These are phyloP conservation scores for Drosophila falleni DNA, from an alignment of 2,888 invertebrate species.

Conservation along the genomic window DNA sequence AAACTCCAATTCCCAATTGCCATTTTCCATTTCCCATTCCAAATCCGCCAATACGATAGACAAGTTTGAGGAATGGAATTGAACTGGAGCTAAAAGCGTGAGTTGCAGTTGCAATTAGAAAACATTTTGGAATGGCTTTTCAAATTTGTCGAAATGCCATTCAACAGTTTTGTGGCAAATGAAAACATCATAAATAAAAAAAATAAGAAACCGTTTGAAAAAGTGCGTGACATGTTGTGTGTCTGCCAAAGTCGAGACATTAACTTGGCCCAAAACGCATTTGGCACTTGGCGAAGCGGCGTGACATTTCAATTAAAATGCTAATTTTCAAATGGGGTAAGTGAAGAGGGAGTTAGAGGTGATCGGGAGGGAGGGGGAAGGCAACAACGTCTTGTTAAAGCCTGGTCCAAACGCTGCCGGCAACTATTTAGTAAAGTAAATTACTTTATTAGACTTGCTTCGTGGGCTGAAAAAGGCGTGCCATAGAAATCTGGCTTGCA, in stretches of 20 bases:
- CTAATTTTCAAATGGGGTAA: conserved; percentile 68
- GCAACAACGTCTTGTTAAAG: conserved; percentile 64
- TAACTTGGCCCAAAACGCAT: conserved; percentile 46
- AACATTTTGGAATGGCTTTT: conserved; percentile 32
- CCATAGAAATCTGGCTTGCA: conserved; percentile 51
- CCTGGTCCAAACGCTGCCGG: conserved; percentile 59
- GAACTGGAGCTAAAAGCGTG: conserved; percentile 31
- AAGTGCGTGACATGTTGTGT: conserved; percentile 69
- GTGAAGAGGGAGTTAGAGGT: conserved; percentile 14
- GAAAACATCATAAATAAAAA: conserved; percentile 59
- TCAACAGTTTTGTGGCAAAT: conserved; percentile 62
- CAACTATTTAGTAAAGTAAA: conserved; percentile 78
- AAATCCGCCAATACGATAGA: conserved; percentile 2
- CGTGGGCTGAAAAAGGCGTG: conserved; percentile 61
- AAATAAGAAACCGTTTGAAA: conserved; percentile 50
- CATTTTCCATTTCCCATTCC: conserved; percentile 25
- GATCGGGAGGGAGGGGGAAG: conserved; percentile 1
- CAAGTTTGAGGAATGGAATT: conserved; percentile 22
- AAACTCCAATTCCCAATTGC: conserved; percentile 17
- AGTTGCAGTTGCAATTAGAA: conserved; percentile 48
- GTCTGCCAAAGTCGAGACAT: conserved; percentile 24
- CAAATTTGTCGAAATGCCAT: conserved; percentile 54
- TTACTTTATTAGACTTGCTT: conserved; percentile 74
- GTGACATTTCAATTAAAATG: conserved; percentile 83
- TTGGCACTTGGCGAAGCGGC: conserved; percentile 70